These are phyloP conservation scores for Thysanoteuthis rhombus DNA, from an alignment of 2,888 invertebrate genomes.

Conservation along the genomic window DNA sequence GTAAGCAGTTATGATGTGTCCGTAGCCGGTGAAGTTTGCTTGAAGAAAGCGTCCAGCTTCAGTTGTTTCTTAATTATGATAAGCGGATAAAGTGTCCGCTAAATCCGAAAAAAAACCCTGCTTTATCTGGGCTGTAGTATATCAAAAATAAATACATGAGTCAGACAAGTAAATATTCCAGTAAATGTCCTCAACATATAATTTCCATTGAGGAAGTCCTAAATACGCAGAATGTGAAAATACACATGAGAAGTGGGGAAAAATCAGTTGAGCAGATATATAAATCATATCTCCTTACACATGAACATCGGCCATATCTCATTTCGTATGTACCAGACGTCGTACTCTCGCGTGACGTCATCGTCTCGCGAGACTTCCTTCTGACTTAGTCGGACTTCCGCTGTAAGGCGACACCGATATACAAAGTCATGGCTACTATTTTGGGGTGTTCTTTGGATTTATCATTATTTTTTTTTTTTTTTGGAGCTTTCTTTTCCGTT, in stretches of 20 bases:
- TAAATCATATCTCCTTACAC: background rate
- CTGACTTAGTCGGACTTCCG: background rate
- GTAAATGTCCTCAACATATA: background rate
- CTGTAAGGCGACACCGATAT: background rate
- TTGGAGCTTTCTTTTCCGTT: background rate
- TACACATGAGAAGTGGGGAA: background rate
- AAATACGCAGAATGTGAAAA: background rate
- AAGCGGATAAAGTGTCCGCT: too few relatives aligned
- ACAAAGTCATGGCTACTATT: background rate
- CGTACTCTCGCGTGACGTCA: background rate
- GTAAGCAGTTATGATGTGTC: too few relatives aligned
- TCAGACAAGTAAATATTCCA: background rate
- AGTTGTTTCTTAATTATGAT: too few relatives aligned
- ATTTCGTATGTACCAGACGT: background rate
- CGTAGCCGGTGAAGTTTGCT: too few relatives aligned
- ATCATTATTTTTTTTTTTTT: background rate
- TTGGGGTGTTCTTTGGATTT: background rate
- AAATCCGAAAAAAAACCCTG: too few relatives aligned
- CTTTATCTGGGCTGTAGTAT: too few relatives aligned
- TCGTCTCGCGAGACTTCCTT: background rate
- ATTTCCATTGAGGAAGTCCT: background rate
- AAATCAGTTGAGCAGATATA: background rate
- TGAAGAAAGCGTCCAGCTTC: too few relatives aligned
- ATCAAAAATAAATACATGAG: too few relatives aligned
- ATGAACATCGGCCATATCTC: background rate